phyloP scores from a whole-genome alignment of 2,797 vertebrate species.

The Sciaenops ocellatus region DNA sequence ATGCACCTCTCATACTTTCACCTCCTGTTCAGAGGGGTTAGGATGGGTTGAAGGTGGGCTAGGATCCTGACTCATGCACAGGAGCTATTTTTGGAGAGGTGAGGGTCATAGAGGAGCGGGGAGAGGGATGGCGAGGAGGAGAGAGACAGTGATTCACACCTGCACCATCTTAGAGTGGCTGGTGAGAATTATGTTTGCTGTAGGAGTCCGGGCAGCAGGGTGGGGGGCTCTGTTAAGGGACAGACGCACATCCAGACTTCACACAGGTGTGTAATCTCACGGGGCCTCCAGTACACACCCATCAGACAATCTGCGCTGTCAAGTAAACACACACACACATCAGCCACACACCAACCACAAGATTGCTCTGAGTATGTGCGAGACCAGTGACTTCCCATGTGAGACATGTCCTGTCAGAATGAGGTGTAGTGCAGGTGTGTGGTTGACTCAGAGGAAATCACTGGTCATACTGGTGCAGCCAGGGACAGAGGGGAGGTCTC shows the following conservation, averaged over 20 bases:
- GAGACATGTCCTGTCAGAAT: constrained; percentile 63
- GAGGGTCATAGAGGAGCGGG: constrained; percentile 9
- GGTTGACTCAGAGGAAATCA: constrained; percentile 72
- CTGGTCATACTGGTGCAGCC: constrained; percentile 54
- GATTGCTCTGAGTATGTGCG: constrained; percentile 57
- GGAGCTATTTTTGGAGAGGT: constrained; percentile 69
- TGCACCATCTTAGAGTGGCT: constrained; percentile 49
- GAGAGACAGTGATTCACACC: constrained; percentile 80
- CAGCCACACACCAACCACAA: constrained; percentile 35
- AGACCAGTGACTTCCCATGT: constrained; percentile 57
- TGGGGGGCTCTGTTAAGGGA: constrained; percentile 26
- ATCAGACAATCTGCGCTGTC: constrained; percentile 49
- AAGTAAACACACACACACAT: constrained; percentile 48
- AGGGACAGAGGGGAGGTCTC: constrained; percentile 47
- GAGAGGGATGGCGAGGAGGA: constrained; percentile 21
- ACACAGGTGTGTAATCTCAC: constrained; percentile 76
- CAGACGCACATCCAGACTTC: constrained; percentile 53
- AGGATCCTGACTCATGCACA: constrained; percentile 55
- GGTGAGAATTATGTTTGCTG: constrained; percentile 80
- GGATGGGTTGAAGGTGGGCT: constrained; percentile 23
- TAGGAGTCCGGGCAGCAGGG: constrained; percentile 54
- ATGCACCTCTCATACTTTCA: constrained; percentile 11
- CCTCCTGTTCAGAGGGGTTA: constrained; percentile 27
- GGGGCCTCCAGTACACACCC: constrained; percentile 54
- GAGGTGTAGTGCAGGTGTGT: constrained; percentile 55